phyloP scores from a whole-genome alignment of 1,140 invertebrate species.

The Zaprionus taronus region DNA sequence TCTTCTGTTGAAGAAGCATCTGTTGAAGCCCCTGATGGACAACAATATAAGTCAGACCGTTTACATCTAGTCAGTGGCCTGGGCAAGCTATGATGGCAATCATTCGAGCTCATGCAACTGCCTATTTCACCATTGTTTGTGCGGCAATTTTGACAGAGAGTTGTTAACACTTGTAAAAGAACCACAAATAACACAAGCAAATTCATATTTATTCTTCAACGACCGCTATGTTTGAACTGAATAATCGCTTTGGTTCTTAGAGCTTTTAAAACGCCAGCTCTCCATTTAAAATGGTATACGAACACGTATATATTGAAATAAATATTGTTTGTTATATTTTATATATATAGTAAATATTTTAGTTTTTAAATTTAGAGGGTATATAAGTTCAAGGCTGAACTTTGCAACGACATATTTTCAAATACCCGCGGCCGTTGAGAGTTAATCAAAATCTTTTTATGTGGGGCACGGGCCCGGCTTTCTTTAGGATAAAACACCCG shows the following conservation, averaged over 20 bases:
- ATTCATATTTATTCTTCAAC: background rate
- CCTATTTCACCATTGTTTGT: background rate
- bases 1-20: background rate
- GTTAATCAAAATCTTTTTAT: too few species aligned
- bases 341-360: too few species aligned
- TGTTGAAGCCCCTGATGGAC: background rate
- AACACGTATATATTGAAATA: too few species aligned
- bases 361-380: too few species aligned
- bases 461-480: too few species aligned
- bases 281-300: too few species aligned
- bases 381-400: too few species aligned
- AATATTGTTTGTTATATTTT: too few species aligned
- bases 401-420: too few species aligned
- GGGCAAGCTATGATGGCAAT: background rate
- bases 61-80: background rate
- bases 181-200: background rate
- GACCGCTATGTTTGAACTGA: background rate
- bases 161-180: background rate
- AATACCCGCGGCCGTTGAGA: too few species aligned
- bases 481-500: too few species aligned
- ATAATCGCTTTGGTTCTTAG: background rate
- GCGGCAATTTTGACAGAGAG: background rate
- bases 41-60: background rate
- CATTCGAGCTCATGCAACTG: background rate
- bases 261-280: background rate